Evolutionary conservation across 1,140 invertebrate genomes (phyloP).

Genomic region (Lasioglossum baleicum): DNA sequence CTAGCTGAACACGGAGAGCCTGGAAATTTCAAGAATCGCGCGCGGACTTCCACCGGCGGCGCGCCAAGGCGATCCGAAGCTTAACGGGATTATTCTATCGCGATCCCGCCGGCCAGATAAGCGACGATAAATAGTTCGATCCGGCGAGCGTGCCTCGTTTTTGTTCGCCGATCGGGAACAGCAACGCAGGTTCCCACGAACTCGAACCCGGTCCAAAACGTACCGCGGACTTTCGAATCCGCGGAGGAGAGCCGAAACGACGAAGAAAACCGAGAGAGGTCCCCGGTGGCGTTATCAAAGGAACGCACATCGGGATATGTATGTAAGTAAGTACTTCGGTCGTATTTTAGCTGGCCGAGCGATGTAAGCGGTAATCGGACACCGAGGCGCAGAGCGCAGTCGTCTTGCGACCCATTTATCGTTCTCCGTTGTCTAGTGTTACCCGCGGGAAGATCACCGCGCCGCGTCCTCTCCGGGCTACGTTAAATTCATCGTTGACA

Average conservation of each 20-base stretch:
- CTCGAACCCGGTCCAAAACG: conserved; percentile 21
- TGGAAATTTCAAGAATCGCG: conserved; percentile 27
- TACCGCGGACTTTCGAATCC: no score
- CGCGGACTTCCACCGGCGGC: neutral
- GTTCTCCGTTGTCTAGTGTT: conserved; percentile 55
- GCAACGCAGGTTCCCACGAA: conserved; percentile 1
- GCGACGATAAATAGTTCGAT: neutral
- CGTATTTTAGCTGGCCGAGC: conserved; percentile 45
- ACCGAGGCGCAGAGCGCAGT: conserved; percentile 47
- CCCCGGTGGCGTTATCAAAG: neutral
- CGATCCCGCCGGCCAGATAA: neutral
- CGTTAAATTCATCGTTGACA: conserved; percentile 54
- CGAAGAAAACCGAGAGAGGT: no score
- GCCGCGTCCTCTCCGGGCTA: conserved; percentile 40
- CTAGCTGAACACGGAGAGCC: neutral
- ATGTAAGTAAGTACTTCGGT: conserved; percentile 37
- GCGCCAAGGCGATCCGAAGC: neutral
- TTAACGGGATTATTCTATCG: neutral
- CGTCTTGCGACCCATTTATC: conserved; percentile 71
- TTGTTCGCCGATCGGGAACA: neutral
- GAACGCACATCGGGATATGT: neutral
- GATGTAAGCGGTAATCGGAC: conserved; percentile 62
- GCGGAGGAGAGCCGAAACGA: no score
- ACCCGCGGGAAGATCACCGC: conserved; percentile 55
- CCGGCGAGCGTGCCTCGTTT: neutral